Base-by-base conservation (phyloP, 2,888 invertebrate species). In the Dicranocentrus wangi region DNA sequence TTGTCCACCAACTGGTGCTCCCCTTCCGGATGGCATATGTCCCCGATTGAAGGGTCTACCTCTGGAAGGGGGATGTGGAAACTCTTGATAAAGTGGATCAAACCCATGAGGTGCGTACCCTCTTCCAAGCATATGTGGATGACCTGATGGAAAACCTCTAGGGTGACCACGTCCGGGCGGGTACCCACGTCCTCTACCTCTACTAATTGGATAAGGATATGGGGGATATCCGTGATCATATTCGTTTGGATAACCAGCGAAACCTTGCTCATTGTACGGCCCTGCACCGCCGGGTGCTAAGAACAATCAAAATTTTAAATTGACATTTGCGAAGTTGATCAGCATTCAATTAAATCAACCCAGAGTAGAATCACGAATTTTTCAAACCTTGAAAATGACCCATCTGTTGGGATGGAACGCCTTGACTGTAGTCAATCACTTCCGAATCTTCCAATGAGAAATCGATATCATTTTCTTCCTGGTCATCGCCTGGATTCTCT, bases 371-470 rank as follows among this genome's bases (percentile, higher is more conserved):
- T n/a, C n/a, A n/a, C n/a, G 21, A 13, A 32, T 39, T 27, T 17
- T 28, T 32, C 63, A 15, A 8, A 75, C 75, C 80, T 19, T 47
- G 32, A 66, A 25, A 58, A 3, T 58, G 25, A 15, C 23, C 55
- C 23, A 3, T 17, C 2, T 73, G 32, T 25, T 60, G 25, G 3
- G 55, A 61, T 2, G 65, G 75, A 23, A 39, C 25, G 10, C 81
- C 84, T 58, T 86, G 85, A 17, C 85, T 85, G 70, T 86, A 86
- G 65, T 86, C 86, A 47, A 86, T 85, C 1, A 83, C 84, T n/a
- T 84, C 86, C 1, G 72, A 58, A 51, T 83, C 78, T 15, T 77
- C 71, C 39, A 79, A 71, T 10, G 53, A 58, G 28, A 76, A 69
- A 8, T 81, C 81, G 2, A n/a, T 27, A n/a, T 76, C 76, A 1